Percentiles rank a stretch among this genome's conserved stretches.
These are phyloP conservation scores for Ptychoptera albimana DNA, from an alignment of 2,888 invertebrate genomes.

Conservation along the genomic window DNA sequence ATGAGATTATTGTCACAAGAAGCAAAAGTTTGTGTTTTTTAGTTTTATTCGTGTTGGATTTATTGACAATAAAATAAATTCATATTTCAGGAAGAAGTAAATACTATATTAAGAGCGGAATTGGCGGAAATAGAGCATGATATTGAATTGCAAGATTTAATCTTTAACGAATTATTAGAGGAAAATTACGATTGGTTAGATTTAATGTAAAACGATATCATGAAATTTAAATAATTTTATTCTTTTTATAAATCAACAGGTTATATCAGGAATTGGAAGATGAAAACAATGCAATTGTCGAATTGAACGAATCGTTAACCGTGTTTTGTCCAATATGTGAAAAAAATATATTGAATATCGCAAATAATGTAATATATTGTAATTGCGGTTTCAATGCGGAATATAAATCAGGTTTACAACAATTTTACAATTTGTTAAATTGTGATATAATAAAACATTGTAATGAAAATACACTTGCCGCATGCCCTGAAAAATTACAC, in stretches of 20 bases:
- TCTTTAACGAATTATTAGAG: constrained; percentile 20
- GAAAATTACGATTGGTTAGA: constrained; percentile 24
- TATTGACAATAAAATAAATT: not conserved
- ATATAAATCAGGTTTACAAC: no score
- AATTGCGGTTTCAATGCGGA: no score
- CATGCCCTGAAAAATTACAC: constrained; percentile 15
- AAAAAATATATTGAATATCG: no score
- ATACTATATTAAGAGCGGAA: constrained; percentile 20
- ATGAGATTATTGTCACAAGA: constrained; percentile 11
- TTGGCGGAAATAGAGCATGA: constrained; percentile 22
- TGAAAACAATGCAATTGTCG: constrained; percentile 29
- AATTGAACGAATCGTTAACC: not conserved
- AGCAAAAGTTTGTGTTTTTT: constrained; percentile 3
- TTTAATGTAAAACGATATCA: constrained; percentile 6
- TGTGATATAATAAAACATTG: no score
- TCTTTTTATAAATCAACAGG: no score
- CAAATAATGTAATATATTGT: no score
- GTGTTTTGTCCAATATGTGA: no score
- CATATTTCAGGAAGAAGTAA: constrained; percentile 9
- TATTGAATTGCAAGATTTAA: constrained; percentile 20
- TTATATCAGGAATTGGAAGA: constrained; percentile 18
- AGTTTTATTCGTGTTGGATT: not conserved
- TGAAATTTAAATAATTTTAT: not conserved
- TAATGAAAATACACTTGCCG: not conserved
- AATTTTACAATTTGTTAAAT: no score